These are phyloP conservation scores for Ranitomeya imitator DNA, from an alignment of 2,113 vertebrate genomes.

Conservation along the genomic window DNA sequence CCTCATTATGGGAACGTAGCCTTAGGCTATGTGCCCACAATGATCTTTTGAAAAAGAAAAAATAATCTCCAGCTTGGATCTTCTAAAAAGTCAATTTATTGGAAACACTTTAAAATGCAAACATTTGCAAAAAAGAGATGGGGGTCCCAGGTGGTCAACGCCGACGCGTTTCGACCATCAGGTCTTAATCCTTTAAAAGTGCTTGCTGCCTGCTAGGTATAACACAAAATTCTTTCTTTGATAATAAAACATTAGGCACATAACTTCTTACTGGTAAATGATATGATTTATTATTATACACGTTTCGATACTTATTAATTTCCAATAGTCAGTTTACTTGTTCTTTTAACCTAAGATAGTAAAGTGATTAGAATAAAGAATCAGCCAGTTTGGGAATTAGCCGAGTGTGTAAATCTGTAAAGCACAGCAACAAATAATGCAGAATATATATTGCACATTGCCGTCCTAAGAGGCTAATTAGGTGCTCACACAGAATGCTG, in stretches of 20 bases:
- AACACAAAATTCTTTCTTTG: not conserved
- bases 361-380: conserved; percentile 37
- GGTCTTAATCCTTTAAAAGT: not conserved
- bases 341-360: conserved; percentile 25
- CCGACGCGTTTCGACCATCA: no score
- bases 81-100: no score
- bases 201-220: not conserved
- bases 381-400: conserved; percentile 50
- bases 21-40: no score
- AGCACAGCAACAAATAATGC: conserved; percentile 55
- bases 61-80: no score
- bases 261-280: not conserved
- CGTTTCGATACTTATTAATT: conserved; percentile 8
- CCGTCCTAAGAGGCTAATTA: conserved; percentile 55
- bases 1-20: no score
- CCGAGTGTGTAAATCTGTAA: conserved; percentile 47
- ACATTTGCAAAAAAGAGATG: no score
- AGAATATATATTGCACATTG: conserved; percentile 47
- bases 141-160: no score
- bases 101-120: no score
- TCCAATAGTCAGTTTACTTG: conserved; percentile 26
- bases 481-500: conserved; percentile 49
- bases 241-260: not conserved
- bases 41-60: no score
- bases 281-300: not conserved